Conservation (phyloP, 2,113 vertebrate genomes). For the Hippopotamus amphibius region DNA sequence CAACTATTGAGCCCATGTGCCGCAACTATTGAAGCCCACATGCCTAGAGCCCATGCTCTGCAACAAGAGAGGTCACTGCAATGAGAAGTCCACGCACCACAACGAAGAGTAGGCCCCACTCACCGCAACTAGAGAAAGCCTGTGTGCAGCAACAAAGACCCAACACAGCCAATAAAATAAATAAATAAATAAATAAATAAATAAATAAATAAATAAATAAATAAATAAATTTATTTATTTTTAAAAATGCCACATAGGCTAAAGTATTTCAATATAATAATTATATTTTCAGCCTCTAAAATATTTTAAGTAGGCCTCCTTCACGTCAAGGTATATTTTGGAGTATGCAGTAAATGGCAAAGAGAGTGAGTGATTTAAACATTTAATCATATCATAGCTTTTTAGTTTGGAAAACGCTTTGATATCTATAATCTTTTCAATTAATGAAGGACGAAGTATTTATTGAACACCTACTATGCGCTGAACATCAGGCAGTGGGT, state of each 20-base stretch:
- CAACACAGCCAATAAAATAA: too few relatives aligned
- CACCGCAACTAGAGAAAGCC: too few relatives aligned
- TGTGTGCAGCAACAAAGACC: too few relatives aligned
- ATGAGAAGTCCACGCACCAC: too few relatives aligned
- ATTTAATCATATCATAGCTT: not conserved
- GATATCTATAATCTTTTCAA: not conserved
- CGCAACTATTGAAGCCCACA: too few relatives aligned
- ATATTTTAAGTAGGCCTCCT: not conserved
- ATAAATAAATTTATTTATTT: too few relatives aligned
- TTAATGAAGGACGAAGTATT: not conserved
- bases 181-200: too few relatives aligned
- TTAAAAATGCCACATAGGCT: not conserved
- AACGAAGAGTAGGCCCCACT: too few relatives aligned
- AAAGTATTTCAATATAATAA: not conserved
- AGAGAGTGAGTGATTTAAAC: not conserved
- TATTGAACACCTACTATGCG: not conserved
- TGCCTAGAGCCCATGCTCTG: too few relatives aligned
- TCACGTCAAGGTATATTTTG: not conserved
- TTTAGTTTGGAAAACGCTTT: not conserved
- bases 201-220: too few relatives aligned
- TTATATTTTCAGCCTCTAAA: conserved; percentile 34
- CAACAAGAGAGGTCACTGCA: too few relatives aligned
- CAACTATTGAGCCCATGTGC: too few relatives aligned
- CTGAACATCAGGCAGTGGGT: not conserved
- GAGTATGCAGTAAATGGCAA: not conserved